A percentile compares a stretch with the other conserved stretches of the same genome.
These are phyloP conservation scores for Lymantria monacha DNA, from an alignment of 2,888 invertebrate species.

Conservation along the genomic window DNA sequence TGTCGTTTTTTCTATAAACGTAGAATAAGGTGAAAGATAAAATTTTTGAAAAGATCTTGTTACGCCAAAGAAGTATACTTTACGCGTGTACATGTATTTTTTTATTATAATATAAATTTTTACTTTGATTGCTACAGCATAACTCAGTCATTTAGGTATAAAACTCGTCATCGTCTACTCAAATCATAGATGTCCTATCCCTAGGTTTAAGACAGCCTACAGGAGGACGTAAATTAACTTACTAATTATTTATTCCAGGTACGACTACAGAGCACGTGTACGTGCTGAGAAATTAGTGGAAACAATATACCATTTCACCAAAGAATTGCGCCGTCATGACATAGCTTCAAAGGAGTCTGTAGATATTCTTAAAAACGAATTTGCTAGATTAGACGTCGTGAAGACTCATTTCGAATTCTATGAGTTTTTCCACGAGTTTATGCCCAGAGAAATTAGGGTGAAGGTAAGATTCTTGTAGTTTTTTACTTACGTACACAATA, in stretches of 20 bases:
- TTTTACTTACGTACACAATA: background rate
- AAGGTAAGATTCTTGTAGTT: conserved; percentile 46
- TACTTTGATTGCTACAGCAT: too few relatives aligned
- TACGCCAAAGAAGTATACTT: too few relatives aligned
- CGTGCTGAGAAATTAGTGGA: conserved; percentile 65
- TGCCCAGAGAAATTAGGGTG: conserved; percentile 65
- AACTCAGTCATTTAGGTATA: too few relatives aligned
- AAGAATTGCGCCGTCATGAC: conserved; percentile 37
- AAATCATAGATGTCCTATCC: too few relatives aligned
- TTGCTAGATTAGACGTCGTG: conserved; percentile 60
- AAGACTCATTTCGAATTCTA: conserved; percentile 69
- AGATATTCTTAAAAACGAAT: conserved; percentile 52
- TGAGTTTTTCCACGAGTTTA: conserved; percentile 61
- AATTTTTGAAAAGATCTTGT: too few relatives aligned
- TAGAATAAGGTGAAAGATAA: too few relatives aligned
- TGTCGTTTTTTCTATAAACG: too few relatives aligned
- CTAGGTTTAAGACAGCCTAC: too few relatives aligned
- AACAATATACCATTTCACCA: conserved; percentile 53
- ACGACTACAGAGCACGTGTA: conserved; percentile 67
- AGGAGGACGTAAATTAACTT: too few relatives aligned
- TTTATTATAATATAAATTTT: too few relatives aligned
- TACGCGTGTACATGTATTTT: too few relatives aligned
- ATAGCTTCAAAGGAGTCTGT: conserved; percentile 43
- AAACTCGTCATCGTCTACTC: too few relatives aligned
- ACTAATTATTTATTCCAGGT: conserved; percentile 44